Conservation (phyloP, 2,888 invertebrate species). For the Acrocera orbiculus region DNA sequence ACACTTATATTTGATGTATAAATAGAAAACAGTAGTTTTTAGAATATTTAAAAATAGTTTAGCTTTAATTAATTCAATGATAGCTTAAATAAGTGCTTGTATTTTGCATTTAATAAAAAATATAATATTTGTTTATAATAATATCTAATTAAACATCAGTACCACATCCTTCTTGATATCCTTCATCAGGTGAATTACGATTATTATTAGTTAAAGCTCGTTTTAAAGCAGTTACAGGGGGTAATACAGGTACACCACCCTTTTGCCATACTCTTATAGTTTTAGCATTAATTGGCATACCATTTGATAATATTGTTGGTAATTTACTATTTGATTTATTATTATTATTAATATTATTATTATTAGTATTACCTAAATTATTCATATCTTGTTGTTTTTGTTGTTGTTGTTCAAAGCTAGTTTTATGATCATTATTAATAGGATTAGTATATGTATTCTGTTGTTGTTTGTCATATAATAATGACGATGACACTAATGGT, state of each 20-base stretch:
- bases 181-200: conserved; percentile 76
- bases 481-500: conserved; percentile 40
- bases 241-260: conserved; percentile 64
- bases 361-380: conserved; percentile 2
- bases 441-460: conserved; percentile 28
- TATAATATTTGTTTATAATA: too few relatives aligned
- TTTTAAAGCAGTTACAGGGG: conserved; percentile 70
- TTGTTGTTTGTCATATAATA: conserved; percentile 30
- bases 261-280: conserved; percentile 77
- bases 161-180: conserved; percentile 83
- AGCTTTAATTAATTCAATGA: too few relatives aligned
- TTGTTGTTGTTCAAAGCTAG: conserved; percentile 31
- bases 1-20: too few relatives aligned
- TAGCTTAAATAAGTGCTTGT: too few relatives aligned
- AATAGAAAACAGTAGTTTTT: too few relatives aligned
- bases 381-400: conserved; percentile 17
- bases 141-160: conserved; percentile 55
- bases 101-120: too few relatives aligned
- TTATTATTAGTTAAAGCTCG: conserved; percentile 65
- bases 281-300: conserved; percentile 46
- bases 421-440: too few relatives aligned
- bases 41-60: too few relatives aligned
- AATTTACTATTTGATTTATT: conserved; percentile 9
- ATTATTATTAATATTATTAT: conserved; percentile 6
- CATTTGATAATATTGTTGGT: conserved; percentile 21